phyloP scores from a whole-genome alignment of 2,888 invertebrate genomes.

The Chloroclysta siterata region DNA sequence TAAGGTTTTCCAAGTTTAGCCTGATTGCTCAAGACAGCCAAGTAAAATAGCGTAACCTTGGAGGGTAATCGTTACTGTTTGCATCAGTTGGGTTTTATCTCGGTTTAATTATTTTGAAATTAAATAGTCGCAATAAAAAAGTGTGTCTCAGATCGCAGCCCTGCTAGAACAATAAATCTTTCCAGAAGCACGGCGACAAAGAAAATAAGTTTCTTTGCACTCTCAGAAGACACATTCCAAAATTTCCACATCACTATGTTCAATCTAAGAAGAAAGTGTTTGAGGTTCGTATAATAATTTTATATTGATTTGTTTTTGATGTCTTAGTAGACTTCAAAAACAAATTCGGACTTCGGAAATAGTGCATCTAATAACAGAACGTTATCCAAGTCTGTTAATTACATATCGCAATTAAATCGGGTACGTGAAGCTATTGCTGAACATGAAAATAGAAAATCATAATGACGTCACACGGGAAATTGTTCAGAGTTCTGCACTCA shows the following conservation, averaged over 20 bases:
- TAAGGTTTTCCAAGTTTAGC: too few relatives aligned
- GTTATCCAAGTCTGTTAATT: neutral
- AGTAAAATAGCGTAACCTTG: too few relatives aligned
- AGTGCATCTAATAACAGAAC: neutral
- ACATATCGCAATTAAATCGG: neutral
- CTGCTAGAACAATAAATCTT: conserved; percentile 22
- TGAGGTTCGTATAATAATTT: too few relatives aligned
- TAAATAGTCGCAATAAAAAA: neutral
- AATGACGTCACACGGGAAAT: conserved; percentile 25
- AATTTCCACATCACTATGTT: neutral
- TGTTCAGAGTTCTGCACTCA: conserved; percentile 16
- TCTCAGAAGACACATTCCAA: conserved; percentile 15
- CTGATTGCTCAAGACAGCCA: too few relatives aligned
- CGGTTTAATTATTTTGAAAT: too few relatives aligned
- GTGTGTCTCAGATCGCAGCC: conserved; percentile 9
- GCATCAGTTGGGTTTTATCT: too few relatives aligned
- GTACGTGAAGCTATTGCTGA: neutral
- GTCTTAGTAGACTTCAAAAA: too few relatives aligned
- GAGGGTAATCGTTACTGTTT: too few relatives aligned
- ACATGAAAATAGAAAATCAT: conserved; percentile 8
- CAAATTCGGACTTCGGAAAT: too few relatives aligned
- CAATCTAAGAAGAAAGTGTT: too few relatives aligned
- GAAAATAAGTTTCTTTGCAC: conserved; percentile 9
- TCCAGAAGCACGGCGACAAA: conserved; percentile 14
- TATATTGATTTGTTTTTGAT: too few relatives aligned